Evolutionary conservation across 2,888 invertebrate genomes (phyloP).

Genomic region (Melolontha melolontha): DNA sequence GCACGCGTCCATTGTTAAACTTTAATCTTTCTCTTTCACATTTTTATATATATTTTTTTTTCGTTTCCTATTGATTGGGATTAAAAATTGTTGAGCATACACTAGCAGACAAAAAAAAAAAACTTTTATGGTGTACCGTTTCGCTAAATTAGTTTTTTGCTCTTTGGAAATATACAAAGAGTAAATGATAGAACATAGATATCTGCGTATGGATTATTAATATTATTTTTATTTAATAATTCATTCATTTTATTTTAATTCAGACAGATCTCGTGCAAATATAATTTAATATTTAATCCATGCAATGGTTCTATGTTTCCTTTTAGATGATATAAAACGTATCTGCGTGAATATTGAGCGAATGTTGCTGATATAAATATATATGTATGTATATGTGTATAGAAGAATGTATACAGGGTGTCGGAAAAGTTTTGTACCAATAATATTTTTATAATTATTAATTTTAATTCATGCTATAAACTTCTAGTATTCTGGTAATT

Average conservation of each 20-base stretch:
- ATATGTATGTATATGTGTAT: slow-evolving; percentile 16
- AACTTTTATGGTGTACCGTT: too few species aligned
- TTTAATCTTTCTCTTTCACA: slow-evolving; percentile 39
- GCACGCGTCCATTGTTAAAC: slow-evolving; percentile 40
- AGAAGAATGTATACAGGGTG: slow-evolving; percentile 11
- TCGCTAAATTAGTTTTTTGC: too few species aligned
- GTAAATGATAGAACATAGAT: too few species aligned
- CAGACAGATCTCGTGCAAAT: neutral
- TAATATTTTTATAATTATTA: too few species aligned
- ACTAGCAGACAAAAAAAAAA: too few species aligned
- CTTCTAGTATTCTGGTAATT: too few species aligned
- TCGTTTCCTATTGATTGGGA: too few species aligned
- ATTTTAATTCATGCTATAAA: too few species aligned
- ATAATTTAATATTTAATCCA: slow-evolving; percentile 37
- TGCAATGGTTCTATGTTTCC: slow-evolving; percentile 4
- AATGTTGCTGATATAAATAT: slow-evolving; percentile 54
- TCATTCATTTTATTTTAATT: neutral
- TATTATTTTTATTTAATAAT: neutral
- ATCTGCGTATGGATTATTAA: neutral
- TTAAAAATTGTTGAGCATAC: too few species aligned
- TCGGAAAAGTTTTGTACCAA: neutral
- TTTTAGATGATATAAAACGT: slow-evolving; percentile 21
- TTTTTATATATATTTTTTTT: slow-evolving; percentile 21
- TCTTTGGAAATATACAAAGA: too few species aligned
- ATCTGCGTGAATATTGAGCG: slow-evolving; percentile 48